phyloP scores from a whole-genome alignment of 2,888 invertebrate genomes.

The Chrysolina oricalcia region DNA sequence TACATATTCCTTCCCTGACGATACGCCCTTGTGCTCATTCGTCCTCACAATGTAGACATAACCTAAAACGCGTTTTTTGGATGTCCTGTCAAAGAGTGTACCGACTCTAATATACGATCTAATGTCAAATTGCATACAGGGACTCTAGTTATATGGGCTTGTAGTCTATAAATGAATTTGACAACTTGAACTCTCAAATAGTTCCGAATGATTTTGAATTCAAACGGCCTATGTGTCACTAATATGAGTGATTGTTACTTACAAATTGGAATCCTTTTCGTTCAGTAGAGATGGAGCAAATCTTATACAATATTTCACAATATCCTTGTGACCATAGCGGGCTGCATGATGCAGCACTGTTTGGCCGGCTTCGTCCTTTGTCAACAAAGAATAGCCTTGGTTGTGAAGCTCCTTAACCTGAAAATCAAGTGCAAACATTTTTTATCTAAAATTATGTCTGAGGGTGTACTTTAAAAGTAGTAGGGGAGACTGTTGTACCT shows the following conservation, averaged over 20 bases:
- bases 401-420: slow-evolving; percentile 89
- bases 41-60: no score
- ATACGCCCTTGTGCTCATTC: no score
- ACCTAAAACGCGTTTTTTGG: no score
- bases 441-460: no score
- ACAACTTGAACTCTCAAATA: background rate
- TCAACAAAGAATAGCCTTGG: slow-evolving; percentile 87
- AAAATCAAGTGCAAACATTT: slow-evolving; percentile 23
- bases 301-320: slow-evolving; percentile 90
- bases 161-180: background rate
- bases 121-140: no score
- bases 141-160: no score
- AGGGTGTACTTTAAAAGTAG: no score
- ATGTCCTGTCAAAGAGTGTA: no score
- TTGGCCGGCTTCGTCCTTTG: slow-evolving; percentile 89
- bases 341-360: slow-evolving; percentile 93
- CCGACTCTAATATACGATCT: no score
- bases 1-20: no score
- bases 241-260: slow-evolving; percentile 70
- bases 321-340: slow-evolving; percentile 90
- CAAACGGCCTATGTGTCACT: no score
- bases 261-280: slow-evolving; percentile 90
- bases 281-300: slow-evolving; percentile 90
- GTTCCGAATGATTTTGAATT: background rate
- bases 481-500: no score